Percentiles rank a stretch among this genome's conserved stretches.
These are phyloP conservation scores for Argyrosomus regius DNA, from an alignment of 2,797 vertebrate genomes.

Conservation along the genomic window DNA sequence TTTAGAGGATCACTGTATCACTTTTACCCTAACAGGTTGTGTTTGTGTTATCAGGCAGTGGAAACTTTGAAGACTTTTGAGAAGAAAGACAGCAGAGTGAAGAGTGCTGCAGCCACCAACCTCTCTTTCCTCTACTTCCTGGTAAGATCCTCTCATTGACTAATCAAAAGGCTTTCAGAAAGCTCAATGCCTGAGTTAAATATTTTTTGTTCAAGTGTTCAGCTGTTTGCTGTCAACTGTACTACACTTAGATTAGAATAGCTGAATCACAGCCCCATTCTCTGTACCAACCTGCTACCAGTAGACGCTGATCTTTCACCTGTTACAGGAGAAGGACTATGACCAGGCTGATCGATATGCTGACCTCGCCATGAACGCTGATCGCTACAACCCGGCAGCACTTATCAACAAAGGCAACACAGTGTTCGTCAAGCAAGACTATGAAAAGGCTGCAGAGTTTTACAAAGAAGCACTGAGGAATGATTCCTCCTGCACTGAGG, in stretches of 20 bases:
- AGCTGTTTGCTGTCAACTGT: neutral
- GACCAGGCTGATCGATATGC: slow-evolving; percentile 93
- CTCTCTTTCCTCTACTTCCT: slow-evolving; percentile 95
- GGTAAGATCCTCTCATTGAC: slow-evolving; percentile 82
- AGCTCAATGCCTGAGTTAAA: neutral
- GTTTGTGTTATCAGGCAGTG: slow-evolving; percentile 87
- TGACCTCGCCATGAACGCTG: slow-evolving; percentile 94
- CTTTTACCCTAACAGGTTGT: neutral
- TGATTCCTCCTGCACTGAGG: slow-evolving; percentile 97
- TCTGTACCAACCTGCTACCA: neutral
- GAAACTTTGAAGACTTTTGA: slow-evolving; percentile 97
- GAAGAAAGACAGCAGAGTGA: slow-evolving; percentile 97
- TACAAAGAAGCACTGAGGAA: slow-evolving; percentile 97
- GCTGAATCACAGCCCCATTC: neutral
- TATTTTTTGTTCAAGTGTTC: neutral
- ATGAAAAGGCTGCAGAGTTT: slow-evolving; percentile 96
- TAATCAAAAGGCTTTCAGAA: neutral
- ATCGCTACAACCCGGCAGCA: slow-evolving; percentile 96
- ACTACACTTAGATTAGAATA: neutral
- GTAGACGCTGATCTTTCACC: neutral
- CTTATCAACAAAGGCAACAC: slow-evolving; percentile 98
- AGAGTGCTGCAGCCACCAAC: slow-evolving; percentile 97
- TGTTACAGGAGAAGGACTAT: slow-evolving; percentile 92
- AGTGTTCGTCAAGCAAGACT: slow-evolving; percentile 91
- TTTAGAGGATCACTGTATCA: neutral